Evolutionary conservation across 2,113 vertebrate species (phyloP).

Genomic region (Ploceus nigricollis): DNA sequence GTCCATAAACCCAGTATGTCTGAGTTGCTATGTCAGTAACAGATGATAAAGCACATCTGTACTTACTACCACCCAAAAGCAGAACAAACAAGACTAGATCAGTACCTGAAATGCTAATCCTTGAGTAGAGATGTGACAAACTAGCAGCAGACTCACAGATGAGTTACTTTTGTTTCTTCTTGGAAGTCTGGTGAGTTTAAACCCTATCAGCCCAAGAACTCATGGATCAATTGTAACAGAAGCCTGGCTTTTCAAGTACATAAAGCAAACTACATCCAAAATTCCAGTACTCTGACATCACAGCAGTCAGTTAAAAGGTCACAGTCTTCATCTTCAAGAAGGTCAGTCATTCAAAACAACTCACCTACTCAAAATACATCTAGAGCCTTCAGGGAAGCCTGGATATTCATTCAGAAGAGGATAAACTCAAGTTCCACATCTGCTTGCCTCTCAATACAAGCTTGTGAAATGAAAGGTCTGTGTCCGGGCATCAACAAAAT

Average conservation of each 20-base stretch:
- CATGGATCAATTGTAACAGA: not conserved
- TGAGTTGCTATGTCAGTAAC: not conserved
- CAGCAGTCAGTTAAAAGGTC: not conserved
- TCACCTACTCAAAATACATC: not conserved
- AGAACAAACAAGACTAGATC: not conserved
- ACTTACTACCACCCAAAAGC: not conserved
- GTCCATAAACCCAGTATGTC: not conserved
- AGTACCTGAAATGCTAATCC: not conserved
- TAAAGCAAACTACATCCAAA: not conserved
- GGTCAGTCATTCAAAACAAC: not conserved
- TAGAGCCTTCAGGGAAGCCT: not conserved
- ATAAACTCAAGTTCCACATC: not conserved
- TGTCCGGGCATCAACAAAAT: not conserved
- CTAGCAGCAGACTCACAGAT: not conserved
- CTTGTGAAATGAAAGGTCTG: not conserved
- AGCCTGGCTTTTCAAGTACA: not conserved
- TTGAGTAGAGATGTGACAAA: not conserved
- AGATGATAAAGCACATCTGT: not conserved
- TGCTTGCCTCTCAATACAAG: not conserved
- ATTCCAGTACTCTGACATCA: not conserved
- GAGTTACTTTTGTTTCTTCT: not conserved
- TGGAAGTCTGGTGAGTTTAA: not conserved
- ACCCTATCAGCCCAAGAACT: not conserved
- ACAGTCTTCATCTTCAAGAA: not conserved
- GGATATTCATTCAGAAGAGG: not conserved